Evolutionary conservation across 2,113 vertebrate genomes (phyloP).

Genomic region (Rutilus rutilus): DNA sequence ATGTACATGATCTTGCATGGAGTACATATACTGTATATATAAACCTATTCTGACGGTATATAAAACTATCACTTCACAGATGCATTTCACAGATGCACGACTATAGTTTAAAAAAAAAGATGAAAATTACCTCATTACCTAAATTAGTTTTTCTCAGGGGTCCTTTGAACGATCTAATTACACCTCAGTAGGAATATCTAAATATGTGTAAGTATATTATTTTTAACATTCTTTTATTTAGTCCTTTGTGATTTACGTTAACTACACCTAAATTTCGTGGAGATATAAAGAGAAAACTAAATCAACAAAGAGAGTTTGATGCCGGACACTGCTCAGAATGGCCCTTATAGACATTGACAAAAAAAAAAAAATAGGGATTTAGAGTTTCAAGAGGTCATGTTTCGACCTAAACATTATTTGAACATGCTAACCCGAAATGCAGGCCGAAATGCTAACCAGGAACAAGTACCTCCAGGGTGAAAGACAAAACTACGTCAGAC

Average conservation of each 20-base stretch:
- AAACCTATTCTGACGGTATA: background rate
- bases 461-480: slow-evolving; percentile 89
- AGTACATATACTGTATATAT: background rate
- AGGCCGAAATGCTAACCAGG: background rate
- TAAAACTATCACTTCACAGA: background rate
- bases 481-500: slow-evolving; percentile 94
- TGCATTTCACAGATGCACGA: background rate
- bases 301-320: background rate
- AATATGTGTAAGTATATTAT: background rate
- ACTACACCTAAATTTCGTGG: background rate
- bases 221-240: background rate
- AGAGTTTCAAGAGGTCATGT: background rate
- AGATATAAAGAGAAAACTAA: background rate
- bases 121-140: background rate
- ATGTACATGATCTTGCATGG: background rate
- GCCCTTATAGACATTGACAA: background rate
- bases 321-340: background rate
- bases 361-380: background rate
- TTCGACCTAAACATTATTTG: background rate
- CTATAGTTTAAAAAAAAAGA: too few relatives aligned
- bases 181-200: background rate
- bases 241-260: background rate
- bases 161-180: background rate
- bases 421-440: background rate
- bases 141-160: background rate